A percentile compares a stretch with the other conserved stretches of the same genome.
These are phyloP conservation scores for Mimumesa dahlbomi DNA, from an alignment of 2,888 invertebrate species.

Conservation along the genomic window DNA sequence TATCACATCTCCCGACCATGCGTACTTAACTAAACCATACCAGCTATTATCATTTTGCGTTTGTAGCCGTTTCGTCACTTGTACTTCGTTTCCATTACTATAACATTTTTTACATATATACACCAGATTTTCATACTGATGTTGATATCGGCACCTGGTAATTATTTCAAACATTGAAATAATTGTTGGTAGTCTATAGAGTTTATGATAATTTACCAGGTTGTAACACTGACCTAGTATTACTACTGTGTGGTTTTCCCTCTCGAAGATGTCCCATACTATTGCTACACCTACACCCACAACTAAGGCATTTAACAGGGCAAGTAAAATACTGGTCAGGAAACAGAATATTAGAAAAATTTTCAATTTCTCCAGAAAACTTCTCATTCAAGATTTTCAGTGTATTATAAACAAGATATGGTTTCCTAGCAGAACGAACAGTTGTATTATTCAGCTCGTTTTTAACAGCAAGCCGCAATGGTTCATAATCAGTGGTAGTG, in stretches of 20 bases:
- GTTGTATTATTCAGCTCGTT: conserved; percentile 86
- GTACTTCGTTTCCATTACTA: conserved; percentile 83
- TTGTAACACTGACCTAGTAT: conserved; percentile 69
- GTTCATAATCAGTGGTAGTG: conserved; percentile 83
- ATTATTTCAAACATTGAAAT: conserved; percentile 40
- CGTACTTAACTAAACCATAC: conserved; percentile 87
- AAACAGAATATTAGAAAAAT: conserved; percentile 84
- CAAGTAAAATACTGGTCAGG: conserved; percentile 91
- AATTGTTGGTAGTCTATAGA: background rate
- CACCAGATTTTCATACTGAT: conserved; percentile 87
- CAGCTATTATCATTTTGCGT: conserved; percentile 81
- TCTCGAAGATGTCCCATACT: conserved; percentile 87
- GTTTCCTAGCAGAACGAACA: conserved; percentile 86
- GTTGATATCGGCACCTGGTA: conserved; percentile 84
- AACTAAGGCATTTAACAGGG: conserved; percentile 86
- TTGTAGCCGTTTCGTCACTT: conserved; percentile 83
- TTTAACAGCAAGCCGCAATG: conserved; percentile 83
- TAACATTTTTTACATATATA: conserved; percentile 85
- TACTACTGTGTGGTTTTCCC: conserved; percentile 83
- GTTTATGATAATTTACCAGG: background rate
- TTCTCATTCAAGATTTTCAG: conserved; percentile 89
- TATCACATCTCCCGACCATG: conserved; percentile 90
- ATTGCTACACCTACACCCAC: conserved; percentile 84
- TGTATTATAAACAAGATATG: conserved; percentile 85
- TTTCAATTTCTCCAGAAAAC: conserved; percentile 86